These are phyloP conservation scores for Progne subis DNA, from an alignment of 2,113 vertebrate genomes.

Conservation along the genomic window DNA sequence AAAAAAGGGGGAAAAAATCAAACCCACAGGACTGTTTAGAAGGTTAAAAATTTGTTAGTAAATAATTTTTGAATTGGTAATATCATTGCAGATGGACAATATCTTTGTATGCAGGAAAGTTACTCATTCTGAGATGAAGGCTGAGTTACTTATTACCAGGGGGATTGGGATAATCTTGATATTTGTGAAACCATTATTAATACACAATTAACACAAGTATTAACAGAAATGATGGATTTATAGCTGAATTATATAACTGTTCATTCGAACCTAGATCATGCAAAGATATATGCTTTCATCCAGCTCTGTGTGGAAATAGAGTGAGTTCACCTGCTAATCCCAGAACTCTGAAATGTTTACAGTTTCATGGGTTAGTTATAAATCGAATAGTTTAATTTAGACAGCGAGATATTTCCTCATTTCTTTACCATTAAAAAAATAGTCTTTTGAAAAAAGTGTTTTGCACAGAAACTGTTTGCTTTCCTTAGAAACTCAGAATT, in stretches of 20 bases:
- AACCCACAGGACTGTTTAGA: neutral
- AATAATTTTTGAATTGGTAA: neutral
- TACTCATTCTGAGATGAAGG: neutral
- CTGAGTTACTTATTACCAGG: neutral
- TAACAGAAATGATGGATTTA: neutral
- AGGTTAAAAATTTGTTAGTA: neutral
- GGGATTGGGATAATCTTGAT: neutral
- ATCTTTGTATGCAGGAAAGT: neutral
- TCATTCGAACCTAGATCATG: neutral
- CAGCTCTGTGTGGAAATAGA: neutral
- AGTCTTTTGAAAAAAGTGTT: neutral
- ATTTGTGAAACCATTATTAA: neutral
- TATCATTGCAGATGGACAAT: neutral
- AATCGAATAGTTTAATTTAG: neutral
- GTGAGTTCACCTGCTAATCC: neutral
- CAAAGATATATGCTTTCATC: neutral
- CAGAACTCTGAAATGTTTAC: neutral
- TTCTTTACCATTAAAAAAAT: neutral
- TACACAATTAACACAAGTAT: neutral
- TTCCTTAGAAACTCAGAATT: neutral
- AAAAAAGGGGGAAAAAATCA: neutral
- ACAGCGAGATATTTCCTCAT: neutral
- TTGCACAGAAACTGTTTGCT: neutral
- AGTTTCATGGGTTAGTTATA: neutral
- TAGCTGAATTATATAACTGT: neutral